Conservation (phyloP, 2,113 vertebrate species). For the human (Homo sapiens) region GRCh38 chr17:12857001-12857500, state of each 20-base stretch:
- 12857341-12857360: not conserved
- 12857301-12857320: not conserved
- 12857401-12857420: not conserved
- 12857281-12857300: not conserved
- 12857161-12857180: not conserved
- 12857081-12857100: not conserved
- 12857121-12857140: not conserved
- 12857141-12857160: not conserved
- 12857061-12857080: not conserved
- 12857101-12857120: not conserved
- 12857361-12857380: not conserved
- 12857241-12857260: not conserved
- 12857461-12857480: not conserved
- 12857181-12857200: not conserved
- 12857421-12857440: not conserved
- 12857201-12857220: not conserved
- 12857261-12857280: not conserved
- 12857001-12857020: not conserved
- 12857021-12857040: not conserved
- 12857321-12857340: not conserved
- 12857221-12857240: not conserved
- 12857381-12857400: not conserved
- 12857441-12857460: not conserved
- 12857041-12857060: not conserved
- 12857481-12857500: not conserved